Conservation (phyloP, 2,113 vertebrate genomes). For the Isichthys henryi region DNA sequence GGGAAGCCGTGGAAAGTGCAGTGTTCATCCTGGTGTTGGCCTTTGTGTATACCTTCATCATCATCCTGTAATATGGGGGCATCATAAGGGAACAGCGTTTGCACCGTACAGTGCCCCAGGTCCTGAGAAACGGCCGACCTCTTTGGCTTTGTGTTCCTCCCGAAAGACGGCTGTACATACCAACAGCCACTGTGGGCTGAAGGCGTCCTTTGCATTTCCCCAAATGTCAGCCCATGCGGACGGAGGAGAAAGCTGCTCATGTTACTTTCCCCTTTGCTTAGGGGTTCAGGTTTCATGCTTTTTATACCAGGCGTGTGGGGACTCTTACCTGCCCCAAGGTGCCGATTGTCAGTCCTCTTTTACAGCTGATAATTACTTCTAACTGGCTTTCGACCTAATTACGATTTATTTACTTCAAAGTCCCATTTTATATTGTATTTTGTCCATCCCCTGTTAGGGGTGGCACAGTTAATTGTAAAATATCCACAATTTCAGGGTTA, state of each 20-base stretch:
- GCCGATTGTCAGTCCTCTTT: background rate
- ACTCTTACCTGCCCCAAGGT: background rate
- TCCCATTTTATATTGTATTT: background rate
- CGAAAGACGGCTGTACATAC: background rate
- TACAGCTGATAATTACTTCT: background rate
- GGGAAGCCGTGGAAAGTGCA: background rate
- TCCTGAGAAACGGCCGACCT: background rate
- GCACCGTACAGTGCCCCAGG: background rate
- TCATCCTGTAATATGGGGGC: background rate
- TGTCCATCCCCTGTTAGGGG: background rate
- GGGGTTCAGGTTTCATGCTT: background rate
- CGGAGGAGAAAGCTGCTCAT: background rate
- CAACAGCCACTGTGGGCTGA: background rate
- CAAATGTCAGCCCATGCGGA: background rate
- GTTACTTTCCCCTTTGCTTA: background rate
- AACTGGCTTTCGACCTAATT: background rate
- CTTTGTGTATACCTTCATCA: background rate
- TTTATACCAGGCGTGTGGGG: background rate
- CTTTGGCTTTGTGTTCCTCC: background rate
- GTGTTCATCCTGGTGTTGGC: background rate
- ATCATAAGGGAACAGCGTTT: background rate
- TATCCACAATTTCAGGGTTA: background rate
- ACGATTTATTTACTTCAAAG: background rate
- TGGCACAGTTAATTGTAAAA: background rate
- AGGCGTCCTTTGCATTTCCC: background rate